Conservation (phyloP, 2,888 invertebrate genomes). For the Empis stercorea region DNA sequence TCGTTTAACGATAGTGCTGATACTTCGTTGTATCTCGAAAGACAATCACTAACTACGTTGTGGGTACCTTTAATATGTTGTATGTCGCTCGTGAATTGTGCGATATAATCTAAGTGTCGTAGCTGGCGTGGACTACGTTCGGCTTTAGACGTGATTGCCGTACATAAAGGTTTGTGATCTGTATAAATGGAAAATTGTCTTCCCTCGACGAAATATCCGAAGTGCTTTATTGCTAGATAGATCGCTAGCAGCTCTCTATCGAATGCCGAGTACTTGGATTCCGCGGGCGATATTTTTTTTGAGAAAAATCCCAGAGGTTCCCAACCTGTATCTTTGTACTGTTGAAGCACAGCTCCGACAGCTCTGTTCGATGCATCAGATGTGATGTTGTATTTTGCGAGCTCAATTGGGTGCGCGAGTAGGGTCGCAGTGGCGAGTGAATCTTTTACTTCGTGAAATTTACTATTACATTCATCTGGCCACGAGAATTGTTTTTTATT, state of each 20-base stretch:
- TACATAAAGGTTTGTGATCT: constrained; percentile 24
- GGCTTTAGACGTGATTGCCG: constrained; percentile 17
- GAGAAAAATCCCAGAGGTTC: constrained; percentile 28
- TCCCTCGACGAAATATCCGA: constrained; percentile 27
- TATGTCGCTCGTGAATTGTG: constrained; percentile 3
- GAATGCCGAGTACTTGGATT: constrained; percentile 24
- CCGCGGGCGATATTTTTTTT: constrained; percentile 19
- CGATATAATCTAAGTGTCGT: constrained; percentile 21
- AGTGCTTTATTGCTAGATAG: constrained; percentile 24
- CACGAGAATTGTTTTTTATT: not conserved
- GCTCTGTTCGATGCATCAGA: constrained; percentile 23
- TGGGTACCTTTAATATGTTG: not conserved
- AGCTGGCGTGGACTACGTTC: constrained; percentile 23
- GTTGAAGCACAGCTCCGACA: constrained; percentile 28
- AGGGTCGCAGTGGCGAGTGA: not conserved
- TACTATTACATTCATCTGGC: not conserved
- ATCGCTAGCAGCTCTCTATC: constrained; percentile 30
- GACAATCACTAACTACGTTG: not conserved
- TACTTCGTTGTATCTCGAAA: not conserved
- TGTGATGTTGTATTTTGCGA: constrained; percentile 11
- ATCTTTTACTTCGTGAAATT: not conserved
- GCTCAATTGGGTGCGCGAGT: too few relatives aligned
- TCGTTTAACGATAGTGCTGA: not conserved
- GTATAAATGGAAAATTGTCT: constrained; percentile 21
- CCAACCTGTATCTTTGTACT: constrained; percentile 17